Conservation (phyloP, 2,113 vertebrate genomes). For the Gnathonemus longibarbis region DNA sequence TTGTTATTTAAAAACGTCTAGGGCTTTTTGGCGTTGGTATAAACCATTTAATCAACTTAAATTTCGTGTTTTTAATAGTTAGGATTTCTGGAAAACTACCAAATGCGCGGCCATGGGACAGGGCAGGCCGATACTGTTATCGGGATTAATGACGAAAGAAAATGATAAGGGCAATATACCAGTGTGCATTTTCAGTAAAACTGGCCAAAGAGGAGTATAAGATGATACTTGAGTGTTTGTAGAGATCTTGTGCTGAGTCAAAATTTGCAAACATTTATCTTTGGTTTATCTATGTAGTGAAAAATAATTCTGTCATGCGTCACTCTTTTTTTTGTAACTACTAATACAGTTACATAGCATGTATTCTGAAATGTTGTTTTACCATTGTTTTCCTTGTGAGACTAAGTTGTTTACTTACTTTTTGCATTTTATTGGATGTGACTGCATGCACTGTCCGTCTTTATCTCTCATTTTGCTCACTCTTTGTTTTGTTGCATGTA, state of each 20-base stretch:
- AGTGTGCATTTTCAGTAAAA: background rate
- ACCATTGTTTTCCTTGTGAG: background rate
- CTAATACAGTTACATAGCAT: background rate
- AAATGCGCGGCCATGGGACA: background rate
- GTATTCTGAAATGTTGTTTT: background rate
- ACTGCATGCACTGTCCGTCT: background rate
- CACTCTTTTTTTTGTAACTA: background rate
- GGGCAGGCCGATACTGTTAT: background rate
- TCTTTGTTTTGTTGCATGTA: background rate
- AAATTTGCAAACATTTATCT: background rate
- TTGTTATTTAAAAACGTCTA: background rate
- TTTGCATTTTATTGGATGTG: background rate
- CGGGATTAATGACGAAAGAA: background rate
- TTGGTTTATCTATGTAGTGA: background rate
- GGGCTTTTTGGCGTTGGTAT: background rate
- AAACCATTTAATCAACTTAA: background rate
- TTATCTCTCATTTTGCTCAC: background rate
- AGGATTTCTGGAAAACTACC: background rate
- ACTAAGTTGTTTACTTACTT: background rate
- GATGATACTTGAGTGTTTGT: background rate
- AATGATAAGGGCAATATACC: background rate
- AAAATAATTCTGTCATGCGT: background rate
- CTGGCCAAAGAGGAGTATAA: background rate
- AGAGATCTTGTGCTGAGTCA: background rate
- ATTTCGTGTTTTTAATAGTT: background rate